phyloP scores from a whole-genome alignment of 2,113 vertebrate species.

The Trogon melanurus region DNA sequence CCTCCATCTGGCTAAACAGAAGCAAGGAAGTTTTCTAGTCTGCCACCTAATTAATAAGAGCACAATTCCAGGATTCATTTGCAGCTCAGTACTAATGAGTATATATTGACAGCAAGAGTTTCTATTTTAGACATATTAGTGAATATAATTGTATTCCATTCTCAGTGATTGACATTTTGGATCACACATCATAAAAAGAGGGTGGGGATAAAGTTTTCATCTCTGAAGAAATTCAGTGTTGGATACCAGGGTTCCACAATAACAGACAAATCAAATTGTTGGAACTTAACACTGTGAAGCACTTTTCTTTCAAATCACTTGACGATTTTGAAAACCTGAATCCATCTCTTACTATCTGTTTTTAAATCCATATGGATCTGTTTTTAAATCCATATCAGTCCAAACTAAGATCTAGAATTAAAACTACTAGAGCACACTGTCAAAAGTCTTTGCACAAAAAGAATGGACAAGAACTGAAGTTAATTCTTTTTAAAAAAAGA shows the following conservation, averaged over 20 bases:
- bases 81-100: slow-evolving; percentile 71
- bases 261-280: slow-evolving; percentile 48
- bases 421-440: not conserved
- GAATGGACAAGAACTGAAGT: not conserved
- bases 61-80: slow-evolving; percentile 75
- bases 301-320: slow-evolving; percentile 46
- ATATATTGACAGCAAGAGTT: slow-evolving; percentile 71
- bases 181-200: slow-evolving; percentile 64
- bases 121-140: slow-evolving; percentile 76
- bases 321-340: slow-evolving; percentile 54
- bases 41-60: slow-evolving; percentile 76
- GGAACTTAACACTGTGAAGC: slow-evolving; percentile 54
- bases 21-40: slow-evolving; percentile 52
- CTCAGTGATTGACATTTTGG: slow-evolving; percentile 73
- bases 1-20: slow-evolving; percentile 59
- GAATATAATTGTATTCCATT: slow-evolving; percentile 71
- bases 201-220: slow-evolving; percentile 64
- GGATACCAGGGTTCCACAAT: slow-evolving; percentile 48
- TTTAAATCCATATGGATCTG: slow-evolving; percentile 61
- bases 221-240: slow-evolving; percentile 57
- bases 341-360: slow-evolving; percentile 26
- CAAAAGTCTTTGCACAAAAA: not conserved
- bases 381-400: slow-evolving; percentile 52
- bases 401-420: slow-evolving; percentile 41
- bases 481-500: not conserved